These are phyloP conservation scores for Drosophila rufa DNA, from an alignment of 1,140 invertebrate genomes.

Conservation along the genomic window DNA sequence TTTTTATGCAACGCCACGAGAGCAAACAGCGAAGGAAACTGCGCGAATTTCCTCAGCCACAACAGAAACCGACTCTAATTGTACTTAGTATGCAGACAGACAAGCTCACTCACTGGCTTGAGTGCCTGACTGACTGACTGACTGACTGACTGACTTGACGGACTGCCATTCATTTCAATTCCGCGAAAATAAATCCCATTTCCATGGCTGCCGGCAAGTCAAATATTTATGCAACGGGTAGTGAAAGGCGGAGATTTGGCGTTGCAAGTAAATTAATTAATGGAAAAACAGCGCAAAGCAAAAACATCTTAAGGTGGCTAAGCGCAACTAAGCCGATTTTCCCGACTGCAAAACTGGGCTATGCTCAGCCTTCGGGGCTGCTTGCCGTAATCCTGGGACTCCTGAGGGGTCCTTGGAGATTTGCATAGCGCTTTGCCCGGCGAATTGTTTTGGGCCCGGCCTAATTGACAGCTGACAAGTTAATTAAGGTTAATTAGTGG, in stretches of 20 bases:
- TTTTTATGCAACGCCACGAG: slow-evolving; percentile 72
- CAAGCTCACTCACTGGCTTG: slow-evolving; percentile 19
- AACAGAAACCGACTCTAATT: slow-evolving; percentile 61
- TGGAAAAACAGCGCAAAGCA: slow-evolving; percentile 42
- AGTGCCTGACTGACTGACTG: slow-evolving; percentile 27
- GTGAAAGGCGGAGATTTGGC: slow-evolving; percentile 40
- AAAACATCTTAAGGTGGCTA: slow-evolving; percentile 47
- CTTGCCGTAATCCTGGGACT: neutral
- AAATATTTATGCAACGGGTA: slow-evolving; percentile 74
- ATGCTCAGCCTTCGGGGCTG: neutral
- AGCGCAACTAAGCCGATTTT: slow-evolving; percentile 56
- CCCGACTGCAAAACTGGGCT: slow-evolving; percentile 19
- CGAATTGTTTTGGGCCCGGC: slow-evolving; percentile 37
- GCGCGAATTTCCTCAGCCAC: slow-evolving; percentile 23
- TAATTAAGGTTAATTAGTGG: slow-evolving; percentile 71
- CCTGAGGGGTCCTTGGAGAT: slow-evolving; percentile 29
- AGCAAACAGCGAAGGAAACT: slow-evolving; percentile 57
- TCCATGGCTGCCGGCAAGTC: slow-evolving; percentile 49
- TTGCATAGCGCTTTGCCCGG: slow-evolving; percentile 41
- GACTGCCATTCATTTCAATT: slow-evolving; percentile 60
- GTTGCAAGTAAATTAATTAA: slow-evolving; percentile 77
- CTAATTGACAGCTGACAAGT: slow-evolving; percentile 76
- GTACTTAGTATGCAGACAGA: slow-evolving; percentile 70
- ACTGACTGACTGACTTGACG: slow-evolving; percentile 29
- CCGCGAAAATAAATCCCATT: slow-evolving; percentile 39